Evolutionary conservation across 2,797 vertebrate species (phyloP).

Genomic region (Morelia viridis): DNA sequence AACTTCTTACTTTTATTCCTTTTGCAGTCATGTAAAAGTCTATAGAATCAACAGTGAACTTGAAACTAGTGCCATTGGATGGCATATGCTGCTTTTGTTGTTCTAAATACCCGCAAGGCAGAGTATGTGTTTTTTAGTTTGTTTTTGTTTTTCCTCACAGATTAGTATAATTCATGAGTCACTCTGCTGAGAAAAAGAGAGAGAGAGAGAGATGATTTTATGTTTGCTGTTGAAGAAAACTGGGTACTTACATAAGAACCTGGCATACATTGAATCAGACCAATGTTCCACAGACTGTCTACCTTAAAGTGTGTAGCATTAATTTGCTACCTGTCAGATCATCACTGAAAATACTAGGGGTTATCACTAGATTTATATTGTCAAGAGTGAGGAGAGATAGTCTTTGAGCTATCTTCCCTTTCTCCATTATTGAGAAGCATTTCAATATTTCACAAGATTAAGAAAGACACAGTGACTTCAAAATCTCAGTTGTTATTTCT

Average conservation of each 20-base stretch:
- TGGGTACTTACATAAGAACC: slow-evolving; percentile 14
- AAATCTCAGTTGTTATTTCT: background rate
- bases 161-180: slow-evolving; percentile 33
- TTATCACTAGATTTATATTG: background rate
- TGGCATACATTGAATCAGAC: slow-evolving; percentile 12
- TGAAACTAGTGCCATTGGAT: slow-evolving; percentile 37
- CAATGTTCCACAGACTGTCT: background rate
- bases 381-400: background rate
- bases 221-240: background rate
- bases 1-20: background rate
- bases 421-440: background rate
- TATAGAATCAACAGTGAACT: slow-evolving; percentile 49
- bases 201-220: slow-evolving; percentile 9
- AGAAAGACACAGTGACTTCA: background rate
- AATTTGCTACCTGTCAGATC: background rate
- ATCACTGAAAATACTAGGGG: background rate
- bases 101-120: slow-evolving; percentile 45
- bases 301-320: background rate
- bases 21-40: slow-evolving; percentile 53
- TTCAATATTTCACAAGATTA: slow-evolving; percentile 3
- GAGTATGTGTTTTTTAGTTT: background rate
- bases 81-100: slow-evolving; percentile 19
- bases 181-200: background rate
- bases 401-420: background rate
- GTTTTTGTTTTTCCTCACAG: background rate